Conservation (phyloP, 2,797 vertebrate genomes). For the Rhynchonycteris naso region DNA sequence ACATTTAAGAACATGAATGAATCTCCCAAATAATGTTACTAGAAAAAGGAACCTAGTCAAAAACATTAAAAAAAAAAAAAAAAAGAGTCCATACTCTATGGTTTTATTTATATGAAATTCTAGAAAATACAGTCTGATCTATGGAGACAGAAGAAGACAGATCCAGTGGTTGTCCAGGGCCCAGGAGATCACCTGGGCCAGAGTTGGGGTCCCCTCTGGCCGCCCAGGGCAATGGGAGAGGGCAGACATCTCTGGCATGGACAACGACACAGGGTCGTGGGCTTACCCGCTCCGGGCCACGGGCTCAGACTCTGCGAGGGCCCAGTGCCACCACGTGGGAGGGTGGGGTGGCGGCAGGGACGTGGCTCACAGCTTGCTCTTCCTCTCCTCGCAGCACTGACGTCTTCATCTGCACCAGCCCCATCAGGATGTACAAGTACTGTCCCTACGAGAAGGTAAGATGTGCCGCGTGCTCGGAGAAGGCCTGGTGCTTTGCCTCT, state of each 20-base stretch:
- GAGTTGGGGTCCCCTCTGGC: background rate
- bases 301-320: background rate
- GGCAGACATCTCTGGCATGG: background rate
- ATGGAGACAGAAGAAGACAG: background rate
- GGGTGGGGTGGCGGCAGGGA: accelerated
- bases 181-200: no score
- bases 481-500: background rate
- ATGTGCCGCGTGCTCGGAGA: accelerated
- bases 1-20: background rate
- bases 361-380: background rate
- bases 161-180: no score
- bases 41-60: background rate
- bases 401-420: slow-evolving; percentile 98
- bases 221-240: background rate
- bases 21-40: background rate
- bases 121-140: background rate
- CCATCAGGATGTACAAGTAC: slow-evolving; percentile 93
- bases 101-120: background rate
- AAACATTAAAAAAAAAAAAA: no score
- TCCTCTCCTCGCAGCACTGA: slow-evolving; percentile 90
- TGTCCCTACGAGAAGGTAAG: slow-evolving; percentile 96
- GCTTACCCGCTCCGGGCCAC: background rate
- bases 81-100: background rate
- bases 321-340: background rate
- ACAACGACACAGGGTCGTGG: background rate